These are phyloP conservation scores for Actenoides hombroni DNA, from an alignment of 2,113 vertebrate species.

Conservation along the genomic window DNA sequence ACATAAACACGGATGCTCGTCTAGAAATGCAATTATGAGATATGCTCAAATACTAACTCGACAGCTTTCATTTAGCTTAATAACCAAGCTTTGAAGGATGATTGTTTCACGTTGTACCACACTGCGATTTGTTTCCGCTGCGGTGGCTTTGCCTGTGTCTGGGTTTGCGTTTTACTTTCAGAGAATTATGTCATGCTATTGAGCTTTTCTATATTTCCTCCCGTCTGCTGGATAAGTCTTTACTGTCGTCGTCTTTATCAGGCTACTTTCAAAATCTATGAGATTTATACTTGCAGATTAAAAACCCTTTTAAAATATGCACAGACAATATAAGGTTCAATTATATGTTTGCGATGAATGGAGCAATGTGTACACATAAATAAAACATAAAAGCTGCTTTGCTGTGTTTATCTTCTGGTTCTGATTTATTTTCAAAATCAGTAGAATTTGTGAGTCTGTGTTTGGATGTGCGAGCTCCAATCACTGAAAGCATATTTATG, in stretches of 20 bases:
- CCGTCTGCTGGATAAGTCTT: background rate
- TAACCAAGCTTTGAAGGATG: background rate
- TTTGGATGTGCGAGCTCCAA: background rate
- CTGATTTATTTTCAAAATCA: slow-evolving; percentile 33
- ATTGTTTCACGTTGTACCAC: background rate
- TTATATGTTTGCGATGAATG: slow-evolving; percentile 35
- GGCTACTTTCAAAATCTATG: slow-evolving; percentile 39
- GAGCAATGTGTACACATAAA: slow-evolving; percentile 32
- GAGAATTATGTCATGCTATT: background rate
- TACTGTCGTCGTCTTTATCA: background rate
- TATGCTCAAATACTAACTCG: background rate
- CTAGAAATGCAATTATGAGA: background rate
- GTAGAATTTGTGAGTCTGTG: background rate
- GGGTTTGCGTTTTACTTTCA: background rate
- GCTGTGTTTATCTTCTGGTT: background rate
- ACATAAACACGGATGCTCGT: background rate
- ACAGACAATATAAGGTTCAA: slow-evolving; percentile 28
- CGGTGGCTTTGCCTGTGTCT: background rate
- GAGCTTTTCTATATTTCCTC: background rate
- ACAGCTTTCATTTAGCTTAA: background rate
- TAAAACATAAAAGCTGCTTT: slow-evolving; percentile 42
- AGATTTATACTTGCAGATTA: slow-evolving; percentile 58
- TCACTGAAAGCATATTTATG: background rate
- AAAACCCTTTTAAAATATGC: slow-evolving; percentile 54
- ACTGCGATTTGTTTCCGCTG: background rate